phyloP scores from a whole-genome alignment of 64 coral and sea anemone species.

The Acropora tenuis region DNA sequence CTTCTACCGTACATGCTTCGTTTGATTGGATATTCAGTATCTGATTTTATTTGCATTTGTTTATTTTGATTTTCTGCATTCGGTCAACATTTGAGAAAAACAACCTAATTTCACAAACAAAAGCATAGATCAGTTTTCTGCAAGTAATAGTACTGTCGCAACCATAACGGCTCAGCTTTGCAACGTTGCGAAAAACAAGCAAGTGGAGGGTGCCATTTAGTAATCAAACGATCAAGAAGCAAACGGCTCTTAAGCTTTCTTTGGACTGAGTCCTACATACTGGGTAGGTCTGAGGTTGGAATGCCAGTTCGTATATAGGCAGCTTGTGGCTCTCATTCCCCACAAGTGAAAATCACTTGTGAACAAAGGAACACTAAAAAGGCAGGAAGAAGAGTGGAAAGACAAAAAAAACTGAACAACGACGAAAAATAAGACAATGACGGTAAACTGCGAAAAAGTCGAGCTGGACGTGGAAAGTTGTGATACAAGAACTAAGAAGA shows the following conservation, averaged over 20 bases:
- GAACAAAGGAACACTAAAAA: no score
- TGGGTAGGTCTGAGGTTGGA: no score
- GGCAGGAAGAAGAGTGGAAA: neutral
- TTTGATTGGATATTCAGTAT: neutral
- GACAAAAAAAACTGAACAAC: no score
- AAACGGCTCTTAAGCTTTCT: neutral
- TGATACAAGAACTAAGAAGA: neutral
- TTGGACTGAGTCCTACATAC: no score
- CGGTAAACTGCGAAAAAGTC: neutral
- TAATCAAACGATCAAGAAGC: neutral
- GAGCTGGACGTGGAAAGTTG: neutral
- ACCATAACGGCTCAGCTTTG: no score
- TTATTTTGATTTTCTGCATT: conserved; percentile 12
- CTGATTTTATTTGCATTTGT: neutral
- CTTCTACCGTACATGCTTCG: neutral
- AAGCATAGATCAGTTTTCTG: neutral
- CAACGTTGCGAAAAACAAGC: no score
- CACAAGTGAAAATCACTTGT: no score
- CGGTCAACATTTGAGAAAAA: conserved; percentile 7
- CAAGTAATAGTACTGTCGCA: no score
- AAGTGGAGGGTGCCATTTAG: no score
- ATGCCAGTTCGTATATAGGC: no score
- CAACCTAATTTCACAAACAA: conserved; percentile 12
- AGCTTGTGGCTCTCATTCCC: no score
- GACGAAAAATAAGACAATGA: neutral